A percentile compares a stretch with the other conserved stretches of the same genome.
These are phyloP conservation scores for Bombus sibiricus DNA, from an alignment of 1,140 invertebrate genomes.

Conservation along the genomic window DNA sequence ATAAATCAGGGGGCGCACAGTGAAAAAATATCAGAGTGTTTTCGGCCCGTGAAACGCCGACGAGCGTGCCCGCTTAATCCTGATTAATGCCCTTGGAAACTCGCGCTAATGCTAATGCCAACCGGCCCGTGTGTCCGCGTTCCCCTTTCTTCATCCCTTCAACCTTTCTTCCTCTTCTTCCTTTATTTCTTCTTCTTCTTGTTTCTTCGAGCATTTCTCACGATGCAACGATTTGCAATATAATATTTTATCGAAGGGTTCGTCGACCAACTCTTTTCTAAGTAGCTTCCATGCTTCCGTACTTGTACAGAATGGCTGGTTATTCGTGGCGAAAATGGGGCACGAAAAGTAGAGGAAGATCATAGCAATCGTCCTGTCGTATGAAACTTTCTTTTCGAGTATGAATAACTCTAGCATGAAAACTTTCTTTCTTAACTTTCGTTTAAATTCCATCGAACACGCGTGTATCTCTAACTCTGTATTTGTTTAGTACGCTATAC, in stretches of 20 bases:
- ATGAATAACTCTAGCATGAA: no score
- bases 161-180: conserved; percentile 38
- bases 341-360: background rate
- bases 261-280: background rate
- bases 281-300: background rate
- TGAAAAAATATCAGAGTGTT: conserved; percentile 66
- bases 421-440: no score
- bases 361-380: background rate
- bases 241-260: background rate
- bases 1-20: conserved; percentile 51
- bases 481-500: no score
- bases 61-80: conserved; percentile 77
- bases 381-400: background rate
- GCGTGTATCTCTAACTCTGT: no score
- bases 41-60: conserved; percentile 63
- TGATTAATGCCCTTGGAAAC: conserved; percentile 81
- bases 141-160: conserved; percentile 49
- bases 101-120: conserved; percentile 79
- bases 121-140: conserved; percentile 55
- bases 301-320: background rate
- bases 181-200: conserved; percentile 38
- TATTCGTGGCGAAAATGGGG: background rate
- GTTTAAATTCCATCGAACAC: no score
- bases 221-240: conserved; percentile 12
- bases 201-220: background rate